Conservation (phyloP, 1,140 invertebrate species). For the Papilio dardanus region DNA sequence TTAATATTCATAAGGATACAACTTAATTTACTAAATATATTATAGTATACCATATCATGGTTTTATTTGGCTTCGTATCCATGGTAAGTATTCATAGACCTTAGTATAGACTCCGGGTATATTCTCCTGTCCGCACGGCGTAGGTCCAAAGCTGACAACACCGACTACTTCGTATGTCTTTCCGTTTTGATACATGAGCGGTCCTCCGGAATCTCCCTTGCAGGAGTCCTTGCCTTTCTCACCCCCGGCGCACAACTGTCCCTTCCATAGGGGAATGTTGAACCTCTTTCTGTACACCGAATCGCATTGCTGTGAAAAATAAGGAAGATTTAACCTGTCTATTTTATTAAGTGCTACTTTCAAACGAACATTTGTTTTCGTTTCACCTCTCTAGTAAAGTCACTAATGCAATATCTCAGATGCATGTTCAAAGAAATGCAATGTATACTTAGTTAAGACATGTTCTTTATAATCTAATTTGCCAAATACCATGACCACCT, state of each 20-base stretch:
- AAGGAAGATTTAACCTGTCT: too few relatives aligned
- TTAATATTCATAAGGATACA: background rate
- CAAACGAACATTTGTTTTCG: too few relatives aligned
- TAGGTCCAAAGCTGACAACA: constrained; percentile 84
- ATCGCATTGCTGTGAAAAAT: constrained; percentile 44
- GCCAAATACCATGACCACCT: too few relatives aligned
- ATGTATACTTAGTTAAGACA: too few relatives aligned
- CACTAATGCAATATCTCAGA: too few relatives aligned
- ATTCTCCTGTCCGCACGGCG: constrained; percentile 77
- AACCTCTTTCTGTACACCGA: constrained; percentile 34
- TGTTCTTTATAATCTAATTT: too few relatives aligned
- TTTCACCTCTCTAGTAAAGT: too few relatives aligned
- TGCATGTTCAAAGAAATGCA: too few relatives aligned
- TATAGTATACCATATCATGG: background rate
- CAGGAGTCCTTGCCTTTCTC: constrained; percentile 60
- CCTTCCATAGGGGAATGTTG: constrained; percentile 59
- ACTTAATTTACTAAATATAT: background rate
- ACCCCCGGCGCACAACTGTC: constrained; percentile 66
- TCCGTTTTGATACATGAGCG: constrained; percentile 78
- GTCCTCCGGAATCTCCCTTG: constrained; percentile 82
- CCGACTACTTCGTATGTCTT: constrained; percentile 65
- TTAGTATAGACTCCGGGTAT: constrained; percentile 85
- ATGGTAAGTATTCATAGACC: constrained; percentile 80
- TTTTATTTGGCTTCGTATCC: constrained; percentile 71
- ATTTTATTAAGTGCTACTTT: too few relatives aligned